Base-by-base conservation (phyloP, 2,888 invertebrate genomes). In the Zootermopsis nevadensis region DNA sequence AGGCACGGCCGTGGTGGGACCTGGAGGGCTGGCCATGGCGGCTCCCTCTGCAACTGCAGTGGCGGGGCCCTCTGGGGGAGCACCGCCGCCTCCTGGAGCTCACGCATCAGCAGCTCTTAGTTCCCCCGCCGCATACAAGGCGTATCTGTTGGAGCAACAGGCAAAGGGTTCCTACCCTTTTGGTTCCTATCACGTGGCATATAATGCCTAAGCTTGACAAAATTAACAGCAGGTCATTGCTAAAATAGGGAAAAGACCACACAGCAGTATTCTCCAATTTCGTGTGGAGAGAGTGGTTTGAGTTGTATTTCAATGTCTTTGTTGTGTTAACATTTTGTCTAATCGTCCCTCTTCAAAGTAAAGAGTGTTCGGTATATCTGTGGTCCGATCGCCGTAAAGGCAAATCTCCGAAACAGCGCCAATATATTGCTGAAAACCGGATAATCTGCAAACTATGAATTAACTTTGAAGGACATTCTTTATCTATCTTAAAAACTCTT, bases 1-100 rank as follows among this genome's bases (percentile, higher is more conserved):
- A 79, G 91, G 89, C 15, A 91, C 91, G 22, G 91, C 92, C 2
- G 87, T 91, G 33, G 91, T 90, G 31, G 91, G 91, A 42, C 89
- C 89, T 82, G 90, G 89, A 83, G 91, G 91, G 27, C 86, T 91
- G 79, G 90, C 91, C 0, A 88, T 91, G 27, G 89, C 91, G 0
- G 90, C 90, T 84, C 92, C 92, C 33, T 88, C 89, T 77, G 91
- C 91, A 30, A 91, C 91, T 30, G 91, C 92, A 1, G 89, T 91
- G 27, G 91, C 91, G 33, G 91, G 91, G 55, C 89, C 89, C 31
- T 87, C 88, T 19, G 86, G 86, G 2, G 88, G 87, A 0, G 83
- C 66, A 3, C 81, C 85, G 4, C 85, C 85, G 30, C 48, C 53
- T 3, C 55, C 60, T 35, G 35, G 55, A 27, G 35, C 60, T 12